Evolutionary conservation across 1,140 invertebrate genomes (phyloP).

Genomic region (Drosophila ercepeae): DNA sequence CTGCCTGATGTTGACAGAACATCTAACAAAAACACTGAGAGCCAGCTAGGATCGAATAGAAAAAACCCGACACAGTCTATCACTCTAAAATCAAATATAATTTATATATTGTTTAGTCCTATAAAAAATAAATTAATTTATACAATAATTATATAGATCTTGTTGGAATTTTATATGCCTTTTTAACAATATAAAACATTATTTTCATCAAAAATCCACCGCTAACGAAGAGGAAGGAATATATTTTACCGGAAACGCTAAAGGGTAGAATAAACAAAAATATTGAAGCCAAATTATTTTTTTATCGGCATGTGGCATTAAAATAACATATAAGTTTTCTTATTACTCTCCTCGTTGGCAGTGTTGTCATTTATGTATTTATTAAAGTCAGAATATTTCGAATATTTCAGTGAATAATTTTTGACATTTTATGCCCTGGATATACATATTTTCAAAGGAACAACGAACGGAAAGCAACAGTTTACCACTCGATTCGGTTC

Average conservation of each 20-base stretch:
- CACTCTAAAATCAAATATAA: background rate
- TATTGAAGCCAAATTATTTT: slow-evolving; percentile 62
- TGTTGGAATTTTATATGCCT: background rate
- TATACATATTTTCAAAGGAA: background rate
- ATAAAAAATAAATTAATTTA: too few relatives aligned
- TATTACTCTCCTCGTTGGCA: slow-evolving; percentile 22
- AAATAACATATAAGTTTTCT: slow-evolving; percentile 56
- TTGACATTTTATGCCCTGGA: background rate
- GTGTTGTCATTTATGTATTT: slow-evolving; percentile 27
- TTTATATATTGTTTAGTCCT: too few relatives aligned
- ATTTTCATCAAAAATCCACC: background rate
- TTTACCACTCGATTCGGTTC: slow-evolving; percentile 12
- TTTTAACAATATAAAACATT: background rate
- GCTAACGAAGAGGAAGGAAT: slow-evolving; percentile 20
- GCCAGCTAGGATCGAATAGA: slow-evolving; percentile 7
- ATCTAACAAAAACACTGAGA: slow-evolving; percentile 64
- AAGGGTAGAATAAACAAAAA: slow-evolving; percentile 64
- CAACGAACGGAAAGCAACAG: slow-evolving; percentile 7
- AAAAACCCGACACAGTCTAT: background rate
- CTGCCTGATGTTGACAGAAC: slow-evolving; percentile 60
- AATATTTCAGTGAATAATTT: slow-evolving; percentile 12
- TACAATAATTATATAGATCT: background rate
- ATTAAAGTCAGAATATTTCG: slow-evolving; percentile 19
- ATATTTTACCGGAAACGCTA: slow-evolving; percentile 29
- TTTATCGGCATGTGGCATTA: slow-evolving; percentile 58